Conservation (phyloP, 1,140 invertebrate genomes). For the Chelonus insularis region DNA sequence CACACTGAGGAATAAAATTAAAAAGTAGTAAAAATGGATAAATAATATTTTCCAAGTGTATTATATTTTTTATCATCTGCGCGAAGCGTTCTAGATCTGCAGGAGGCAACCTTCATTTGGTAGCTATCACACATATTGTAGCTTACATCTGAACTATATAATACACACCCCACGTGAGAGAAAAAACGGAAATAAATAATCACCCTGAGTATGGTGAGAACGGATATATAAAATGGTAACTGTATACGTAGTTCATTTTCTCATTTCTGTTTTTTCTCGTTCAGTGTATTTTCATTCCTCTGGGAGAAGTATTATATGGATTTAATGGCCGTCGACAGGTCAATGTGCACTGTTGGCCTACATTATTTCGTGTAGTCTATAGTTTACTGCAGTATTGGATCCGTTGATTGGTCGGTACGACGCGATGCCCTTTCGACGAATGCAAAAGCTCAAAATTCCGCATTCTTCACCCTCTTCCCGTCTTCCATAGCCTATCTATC, state of each 20-base stretch:
- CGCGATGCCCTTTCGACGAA: slow-evolving; percentile 7
- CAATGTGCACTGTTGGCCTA: slow-evolving; percentile 27
- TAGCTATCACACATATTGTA: too few relatives aligned
- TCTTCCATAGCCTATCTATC: not conserved
- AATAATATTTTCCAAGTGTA: too few relatives aligned
- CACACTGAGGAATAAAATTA: too few relatives aligned
- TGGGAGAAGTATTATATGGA: slow-evolving; percentile 30
- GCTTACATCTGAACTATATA: too few relatives aligned
- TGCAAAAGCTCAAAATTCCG: slow-evolving; percentile 16
- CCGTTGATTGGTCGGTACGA: slow-evolving; percentile 2
- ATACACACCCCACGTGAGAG: too few relatives aligned
- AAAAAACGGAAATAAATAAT: too few relatives aligned
- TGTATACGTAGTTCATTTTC: not conserved
- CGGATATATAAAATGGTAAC: too few relatives aligned
- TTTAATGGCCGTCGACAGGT: slow-evolving; percentile 18
- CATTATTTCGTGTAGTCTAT: slow-evolving; percentile 6
- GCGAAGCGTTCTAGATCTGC: too few relatives aligned
- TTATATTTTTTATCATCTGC: too few relatives aligned
- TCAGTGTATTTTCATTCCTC: slow-evolving; percentile 26
- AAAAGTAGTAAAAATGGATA: too few relatives aligned
- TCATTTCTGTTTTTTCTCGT: not conserved
- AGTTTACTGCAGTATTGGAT: slow-evolving; percentile 19
- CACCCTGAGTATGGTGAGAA: too few relatives aligned
- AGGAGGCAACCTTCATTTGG: too few relatives aligned
- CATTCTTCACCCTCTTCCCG: not conserved